A percentile compares a stretch with the other conserved stretches of the same genome.
phyloP scores from a whole-genome alignment of 2,113 vertebrate genomes.

The Potamarius usumacintae region DNA sequence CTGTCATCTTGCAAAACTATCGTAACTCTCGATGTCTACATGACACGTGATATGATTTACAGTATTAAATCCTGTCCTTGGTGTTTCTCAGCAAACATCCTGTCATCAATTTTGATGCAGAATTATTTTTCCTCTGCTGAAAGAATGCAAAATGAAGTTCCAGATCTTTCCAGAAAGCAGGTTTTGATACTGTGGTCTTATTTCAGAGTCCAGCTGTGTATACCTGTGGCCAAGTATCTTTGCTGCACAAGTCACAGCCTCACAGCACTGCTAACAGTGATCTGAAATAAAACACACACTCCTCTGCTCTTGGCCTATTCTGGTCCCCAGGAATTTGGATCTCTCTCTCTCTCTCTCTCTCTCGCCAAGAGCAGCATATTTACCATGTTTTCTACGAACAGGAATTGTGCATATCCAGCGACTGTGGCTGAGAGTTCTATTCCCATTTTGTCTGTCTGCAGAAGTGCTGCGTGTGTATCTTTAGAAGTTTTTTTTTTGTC shows the following conservation, averaged over 20 bases:
- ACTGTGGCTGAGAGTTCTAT: constrained; percentile 23
- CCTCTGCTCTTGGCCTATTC: constrained; percentile 53
- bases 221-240: neutral
- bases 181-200: neutral
- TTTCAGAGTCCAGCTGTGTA: neutral
- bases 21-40: neutral
- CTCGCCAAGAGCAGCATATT: constrained; percentile 66
- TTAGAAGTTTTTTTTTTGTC: neutral
- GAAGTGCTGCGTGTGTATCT: constrained; percentile 12
- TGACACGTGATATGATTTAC: neutral
- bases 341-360: constrained; percentile 25
- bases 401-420: constrained; percentile 38
- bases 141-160: neutral
- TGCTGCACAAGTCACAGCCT: constrained; percentile 1
- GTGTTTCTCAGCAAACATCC: neutral
- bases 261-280: neutral
- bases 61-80: no score
- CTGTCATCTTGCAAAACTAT: neutral
- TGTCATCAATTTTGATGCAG: neutral
- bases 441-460: constrained; percentile 2
- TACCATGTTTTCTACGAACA: constrained; percentile 65
- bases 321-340: constrained; percentile 65
- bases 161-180: neutral
- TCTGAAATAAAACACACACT: constrained; percentile 26
- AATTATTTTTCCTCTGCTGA: neutral